Base-by-base conservation (phyloP, 2,888 invertebrate species). In the Unio delphinus region DNA sequence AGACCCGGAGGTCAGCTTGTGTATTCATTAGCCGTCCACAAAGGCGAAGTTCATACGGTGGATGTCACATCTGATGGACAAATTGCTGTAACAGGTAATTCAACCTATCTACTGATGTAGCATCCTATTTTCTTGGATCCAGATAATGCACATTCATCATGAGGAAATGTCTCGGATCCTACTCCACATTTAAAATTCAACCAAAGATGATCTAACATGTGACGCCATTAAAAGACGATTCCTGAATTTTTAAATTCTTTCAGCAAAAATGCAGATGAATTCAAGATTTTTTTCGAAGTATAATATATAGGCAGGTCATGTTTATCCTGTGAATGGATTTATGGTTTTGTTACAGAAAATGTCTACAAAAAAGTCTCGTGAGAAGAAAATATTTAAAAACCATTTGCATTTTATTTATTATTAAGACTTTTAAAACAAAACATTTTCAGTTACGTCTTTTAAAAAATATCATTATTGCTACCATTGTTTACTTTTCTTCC, bases 1-100 rank as follows among this genome's bases (percentile, higher is more conserved):
- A 77, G 78, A 59, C 81, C 85, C 6, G 85, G 86, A 1, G 86
- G 87, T 23, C 81, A 84, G 65, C 78, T 86, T 6, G 55, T 85
- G 6, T 82, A 84, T 70, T 77, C 75, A 30, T 76, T 86, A 72
- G 79, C 83, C 15, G 83, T 82, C 68, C 86, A 87, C 70, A 79
- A 77, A 7, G 72, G 75, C 30, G 78, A 81, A 34, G 76, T 85
- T 28, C 73, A 72, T 4, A 75, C 74, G 3, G 60, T 87, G 15
- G 85, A 81, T 60, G 72, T 87, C 57, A 78, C 80, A 17, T n/a
- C 57, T 8, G 78, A 83, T 64, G 82, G 82, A 18, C 77, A 72
- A n/a, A 73, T 64, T 4, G 81, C 79, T 11, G 75, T 83, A 4
- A 65, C 20, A 57, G 55, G 59, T 59, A 26, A 23, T 23, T 59